These are phyloP conservation scores for Creontiades dilutus DNA, from an alignment of 2,888 invertebrate genomes.

Conservation along the genomic window DNA sequence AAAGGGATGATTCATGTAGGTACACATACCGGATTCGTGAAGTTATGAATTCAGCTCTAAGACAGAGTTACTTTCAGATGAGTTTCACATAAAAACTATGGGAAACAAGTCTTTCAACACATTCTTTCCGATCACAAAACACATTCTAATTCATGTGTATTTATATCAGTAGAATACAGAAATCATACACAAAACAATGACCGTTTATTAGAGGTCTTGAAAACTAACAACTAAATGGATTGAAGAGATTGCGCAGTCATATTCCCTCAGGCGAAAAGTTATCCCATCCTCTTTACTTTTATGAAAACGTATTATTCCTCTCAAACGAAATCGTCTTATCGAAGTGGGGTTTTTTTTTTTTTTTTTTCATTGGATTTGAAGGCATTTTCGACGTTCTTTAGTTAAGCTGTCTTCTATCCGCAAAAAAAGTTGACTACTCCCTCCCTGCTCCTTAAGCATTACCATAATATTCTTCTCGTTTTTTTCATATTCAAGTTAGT, in stretches of 20 bases:
- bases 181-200: too few species aligned
- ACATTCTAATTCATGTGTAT: not conserved
- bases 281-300: conserved; percentile 9
- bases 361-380: conserved; percentile 38
- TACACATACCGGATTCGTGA: too few species aligned
- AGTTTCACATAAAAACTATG: too few species aligned
- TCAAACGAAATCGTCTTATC: conserved; percentile 32
- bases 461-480: conserved; percentile 37
- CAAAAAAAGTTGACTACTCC: conserved; percentile 1
- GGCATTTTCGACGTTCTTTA: conserved; percentile 22
- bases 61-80: too few species aligned
- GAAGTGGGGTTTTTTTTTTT: too few species aligned
- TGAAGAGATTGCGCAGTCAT: not conserved
- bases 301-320: conserved; percentile 15
- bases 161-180: too few species aligned
- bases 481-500: conserved; percentile 42
- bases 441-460: not conserved
- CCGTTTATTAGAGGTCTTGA: not conserved
- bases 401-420: conserved; percentile 23
- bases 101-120: too few species aligned
- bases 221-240: not conserved
- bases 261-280: not conserved
- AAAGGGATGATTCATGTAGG: too few species aligned
- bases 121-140: not conserved
- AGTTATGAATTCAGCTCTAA: too few species aligned